These are phyloP conservation scores for Adoxophyes honmai DNA, from an alignment of 1,140 invertebrate species.

Conservation along the genomic window DNA sequence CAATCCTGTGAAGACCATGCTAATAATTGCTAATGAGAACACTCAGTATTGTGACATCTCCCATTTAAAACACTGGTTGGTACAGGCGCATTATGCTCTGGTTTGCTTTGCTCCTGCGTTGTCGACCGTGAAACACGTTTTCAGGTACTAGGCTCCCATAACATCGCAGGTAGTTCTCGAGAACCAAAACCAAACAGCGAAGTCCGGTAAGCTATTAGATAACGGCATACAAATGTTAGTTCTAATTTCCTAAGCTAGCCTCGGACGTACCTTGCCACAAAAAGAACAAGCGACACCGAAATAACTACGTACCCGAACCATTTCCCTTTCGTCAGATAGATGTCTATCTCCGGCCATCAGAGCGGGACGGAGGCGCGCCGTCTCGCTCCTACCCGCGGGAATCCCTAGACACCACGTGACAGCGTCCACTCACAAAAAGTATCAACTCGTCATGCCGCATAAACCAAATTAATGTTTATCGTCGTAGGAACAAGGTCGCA, in stretches of 20 bases:
- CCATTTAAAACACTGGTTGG: no score
- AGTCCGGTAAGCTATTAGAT: neutral
- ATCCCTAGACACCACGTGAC: slow-evolving; percentile 52
- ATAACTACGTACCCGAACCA: slow-evolving; percentile 46
- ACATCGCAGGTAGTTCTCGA: neutral
- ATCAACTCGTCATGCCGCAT: slow-evolving; percentile 38
- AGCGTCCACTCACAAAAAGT: slow-evolving; percentile 36
- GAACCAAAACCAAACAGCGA: neutral
- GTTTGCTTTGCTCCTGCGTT: neutral
- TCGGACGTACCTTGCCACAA: slow-evolving; percentile 17
- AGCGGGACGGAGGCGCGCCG: slow-evolving; percentile 25
- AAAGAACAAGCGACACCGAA: slow-evolving; percentile 40
- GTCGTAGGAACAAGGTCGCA: slow-evolving; percentile 40
- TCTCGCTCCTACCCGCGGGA: slow-evolving; percentile 41
- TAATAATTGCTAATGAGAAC: neutral
- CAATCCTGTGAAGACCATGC: no score
- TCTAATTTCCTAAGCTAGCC: slow-evolving; percentile 16
- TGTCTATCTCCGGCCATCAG: slow-evolving; percentile 46
- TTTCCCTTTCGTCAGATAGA: slow-evolving; percentile 57
- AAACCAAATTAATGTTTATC: slow-evolving; percentile 53
- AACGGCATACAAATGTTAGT: neutral
- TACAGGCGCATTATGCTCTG: neutral
- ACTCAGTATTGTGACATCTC: neutral
- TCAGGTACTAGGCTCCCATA: slow-evolving; percentile 6
- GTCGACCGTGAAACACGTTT: slow-evolving; percentile 3